Conservation (phyloP, 2,113 vertebrate species). For the Dolichallabes microphthalmus region DNA sequence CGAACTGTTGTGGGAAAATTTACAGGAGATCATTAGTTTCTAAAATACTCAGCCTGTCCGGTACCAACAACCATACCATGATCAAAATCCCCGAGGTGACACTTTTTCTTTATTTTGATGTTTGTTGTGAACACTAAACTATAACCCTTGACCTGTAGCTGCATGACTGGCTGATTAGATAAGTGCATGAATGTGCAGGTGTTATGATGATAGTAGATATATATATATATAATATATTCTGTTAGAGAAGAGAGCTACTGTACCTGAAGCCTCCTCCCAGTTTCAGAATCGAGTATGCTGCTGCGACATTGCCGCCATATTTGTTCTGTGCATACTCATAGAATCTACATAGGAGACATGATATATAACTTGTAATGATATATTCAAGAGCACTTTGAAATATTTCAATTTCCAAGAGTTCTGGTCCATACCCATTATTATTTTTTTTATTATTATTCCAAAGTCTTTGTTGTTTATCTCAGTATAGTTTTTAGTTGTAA, state of each 20-base stretch:
- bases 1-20: neutral
- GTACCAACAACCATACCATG: neutral
- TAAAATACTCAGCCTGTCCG: neutral
- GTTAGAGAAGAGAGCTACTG: neutral
- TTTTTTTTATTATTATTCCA: neutral
- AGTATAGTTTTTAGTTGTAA: neutral
- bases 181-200: neutral
- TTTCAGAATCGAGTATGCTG: slow-evolving; percentile 71
- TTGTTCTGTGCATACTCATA: slow-evolving; percentile 40
- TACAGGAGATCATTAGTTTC: neutral
- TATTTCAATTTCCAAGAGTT: neutral
- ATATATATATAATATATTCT: neutral
- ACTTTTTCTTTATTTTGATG: neutral
- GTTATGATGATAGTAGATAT: neutral
- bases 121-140: neutral
- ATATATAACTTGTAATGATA: neutral
- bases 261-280: slow-evolving; percentile 79
- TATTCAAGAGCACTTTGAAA: neutral
- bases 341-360: slow-evolving; percentile 62
- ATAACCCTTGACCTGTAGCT: neutral
- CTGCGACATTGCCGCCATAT: slow-evolving; percentile 66
- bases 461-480: neutral
- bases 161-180: neutral
- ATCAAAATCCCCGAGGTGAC: neutral
- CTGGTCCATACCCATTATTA: neutral